phyloP scores from a whole-genome alignment of 2,113 vertebrate genomes.

The Cervus canadensis region DNA sequence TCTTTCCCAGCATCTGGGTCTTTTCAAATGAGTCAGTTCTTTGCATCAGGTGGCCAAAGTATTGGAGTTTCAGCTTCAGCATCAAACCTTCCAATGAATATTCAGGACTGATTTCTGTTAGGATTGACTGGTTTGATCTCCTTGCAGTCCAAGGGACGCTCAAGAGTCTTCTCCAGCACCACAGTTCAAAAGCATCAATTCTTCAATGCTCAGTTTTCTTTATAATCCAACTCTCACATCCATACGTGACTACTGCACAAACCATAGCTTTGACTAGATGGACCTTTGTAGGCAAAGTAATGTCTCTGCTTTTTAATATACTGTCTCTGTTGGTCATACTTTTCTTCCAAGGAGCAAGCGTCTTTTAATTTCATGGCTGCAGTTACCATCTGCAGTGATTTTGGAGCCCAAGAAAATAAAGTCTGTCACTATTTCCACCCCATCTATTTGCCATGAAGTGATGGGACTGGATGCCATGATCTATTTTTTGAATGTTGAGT shows the following conservation, averaged over 20 bases:
- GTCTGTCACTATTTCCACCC: not conserved
- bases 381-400: not conserved
- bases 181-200: not conserved
- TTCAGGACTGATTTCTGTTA: not conserved
- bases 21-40: not conserved
- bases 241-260: not conserved
- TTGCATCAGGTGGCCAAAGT: not conserved
- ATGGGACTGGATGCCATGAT: not conserved
- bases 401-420: not conserved
- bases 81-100: too few species aligned
- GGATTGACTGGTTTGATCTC: not conserved
- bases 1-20: not conserved
- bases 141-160: not conserved
- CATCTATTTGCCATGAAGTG: not conserved
- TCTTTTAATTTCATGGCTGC: not conserved
- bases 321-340: not conserved
- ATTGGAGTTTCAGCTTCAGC: not conserved
- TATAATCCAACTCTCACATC: not conserved
- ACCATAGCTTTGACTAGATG: not conserved
- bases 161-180: not conserved
- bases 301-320: not conserved
- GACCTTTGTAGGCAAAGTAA: not conserved
- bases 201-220: not conserved
- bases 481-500: not conserved
- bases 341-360: not conserved